phyloP scores from a whole-genome alignment of 2,888 invertebrate genomes.

The Agrilus biguttatus region DNA sequence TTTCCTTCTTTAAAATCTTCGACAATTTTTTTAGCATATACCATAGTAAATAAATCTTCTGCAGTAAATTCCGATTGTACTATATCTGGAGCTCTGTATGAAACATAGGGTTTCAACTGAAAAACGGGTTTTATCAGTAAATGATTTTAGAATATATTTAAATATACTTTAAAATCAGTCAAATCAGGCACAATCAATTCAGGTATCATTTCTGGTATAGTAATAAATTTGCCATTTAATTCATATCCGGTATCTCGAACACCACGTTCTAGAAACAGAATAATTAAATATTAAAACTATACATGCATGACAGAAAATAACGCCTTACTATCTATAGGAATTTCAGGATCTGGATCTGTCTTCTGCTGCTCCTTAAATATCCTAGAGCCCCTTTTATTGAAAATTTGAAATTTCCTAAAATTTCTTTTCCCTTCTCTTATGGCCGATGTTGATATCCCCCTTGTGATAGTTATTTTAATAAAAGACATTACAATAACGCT shows the following conservation, averaged over 20 bases:
- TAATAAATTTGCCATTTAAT: slow-evolving; percentile 40
- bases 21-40: slow-evolving; percentile 67
- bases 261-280: slow-evolving; percentile 42
- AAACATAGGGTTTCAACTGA: slow-evolving; percentile 84
- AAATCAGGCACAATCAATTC: slow-evolving; percentile 87
- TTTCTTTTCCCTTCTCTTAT: slow-evolving; percentile 55
- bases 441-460: slow-evolving; percentile 38
- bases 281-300: neutral
- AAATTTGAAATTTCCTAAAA: slow-evolving; percentile 63
- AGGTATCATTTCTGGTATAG: slow-evolving; percentile 78
- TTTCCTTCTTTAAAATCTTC: slow-evolving; percentile 59
- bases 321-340: slow-evolving; percentile 49
- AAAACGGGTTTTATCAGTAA: slow-evolving; percentile 17
- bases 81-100: slow-evolving; percentile 66
- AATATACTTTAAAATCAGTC: slow-evolving; percentile 49
- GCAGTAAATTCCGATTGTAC: slow-evolving; percentile 71
- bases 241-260: slow-evolving; percentile 48
- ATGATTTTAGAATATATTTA: neutral
- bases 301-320: neutral
- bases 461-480: slow-evolving; percentile 25
- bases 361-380: slow-evolving; percentile 46
- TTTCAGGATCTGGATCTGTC: slow-evolving; percentile 41
- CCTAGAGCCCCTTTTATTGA: slow-evolving; percentile 61
- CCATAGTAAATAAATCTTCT: slow-evolving; percentile 63
- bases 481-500: slow-evolving; percentile 14